Percentiles rank a stretch among this genome's conserved stretches.
phyloP scores from a whole-genome alignment of 2,797 vertebrate genomes.

The Chelmon rostratus region DNA sequence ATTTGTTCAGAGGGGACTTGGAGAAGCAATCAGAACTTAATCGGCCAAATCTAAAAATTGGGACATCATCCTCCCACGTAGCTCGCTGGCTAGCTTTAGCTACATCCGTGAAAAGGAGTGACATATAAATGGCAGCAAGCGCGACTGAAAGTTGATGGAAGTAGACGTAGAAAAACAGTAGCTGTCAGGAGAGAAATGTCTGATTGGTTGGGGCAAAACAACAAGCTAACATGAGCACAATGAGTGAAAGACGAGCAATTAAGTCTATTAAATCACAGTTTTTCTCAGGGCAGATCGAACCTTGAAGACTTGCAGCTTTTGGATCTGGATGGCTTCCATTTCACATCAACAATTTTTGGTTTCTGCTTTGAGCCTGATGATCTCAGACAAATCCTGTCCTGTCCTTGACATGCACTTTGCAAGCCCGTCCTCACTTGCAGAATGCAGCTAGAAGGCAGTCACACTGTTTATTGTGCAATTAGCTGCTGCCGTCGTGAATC shows the following conservation, averaged over 20 bases:
- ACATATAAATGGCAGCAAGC: not conserved
- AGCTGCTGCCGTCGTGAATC: slow-evolving; percentile 47
- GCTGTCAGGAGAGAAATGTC: not conserved
- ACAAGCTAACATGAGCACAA: no score
- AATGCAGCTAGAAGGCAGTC: slow-evolving; percentile 32
- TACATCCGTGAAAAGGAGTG: not conserved
- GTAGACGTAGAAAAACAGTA: not conserved
- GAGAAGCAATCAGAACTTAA: not conserved
- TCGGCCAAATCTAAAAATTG: not conserved
- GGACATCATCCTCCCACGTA: not conserved
- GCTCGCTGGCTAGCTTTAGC: no score
- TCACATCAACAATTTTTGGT: not conserved
- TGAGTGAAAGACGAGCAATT: no score
- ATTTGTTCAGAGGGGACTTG: not conserved
- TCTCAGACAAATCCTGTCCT: slow-evolving; percentile 13
- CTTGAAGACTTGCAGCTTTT: not conserved
- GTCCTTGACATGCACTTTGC: slow-evolving; percentile 3
- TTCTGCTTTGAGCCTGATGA: not conserved
- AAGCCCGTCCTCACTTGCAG: not conserved
- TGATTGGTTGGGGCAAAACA: not conserved
- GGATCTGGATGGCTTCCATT: slow-evolving; percentile 8
- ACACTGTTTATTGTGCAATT: slow-evolving; percentile 51
- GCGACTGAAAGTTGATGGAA: not conserved
- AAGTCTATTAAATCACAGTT: not conserved
- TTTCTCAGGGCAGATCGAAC: not conserved